Evolutionary conservation across 2,113 vertebrate genomes (phyloP), one percentile per base, ranked within the genome.

Genomic region (Sigmodon hispidus): DNA sequence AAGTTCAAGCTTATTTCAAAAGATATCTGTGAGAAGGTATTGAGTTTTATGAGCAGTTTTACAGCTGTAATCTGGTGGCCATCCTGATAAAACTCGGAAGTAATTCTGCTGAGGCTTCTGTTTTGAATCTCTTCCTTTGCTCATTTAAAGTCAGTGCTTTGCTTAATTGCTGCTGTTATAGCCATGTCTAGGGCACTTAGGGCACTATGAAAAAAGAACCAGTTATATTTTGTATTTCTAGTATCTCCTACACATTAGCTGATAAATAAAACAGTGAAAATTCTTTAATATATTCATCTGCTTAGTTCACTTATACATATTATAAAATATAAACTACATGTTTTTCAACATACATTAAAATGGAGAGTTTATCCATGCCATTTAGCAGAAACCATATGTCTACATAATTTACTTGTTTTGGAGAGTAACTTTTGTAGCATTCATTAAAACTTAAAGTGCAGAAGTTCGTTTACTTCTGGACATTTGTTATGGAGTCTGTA

Each of bases 1-100:
- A 98, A 95, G 52, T 94, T 24, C 84, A 93, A 97, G 87, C 65
- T 96, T 67, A 69, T 94, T 89, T 97, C 97, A 96, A 95, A 45
- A n/a, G 72, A 36, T 95, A 97, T 26, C 48, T 36, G 86, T 55
- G 70, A 96, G 96, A 98, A 93, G 40, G 36, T 36, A 72, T 57
- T 67, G 19, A 87, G 69, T 97, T 98, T 97, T 96, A 7, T 87
- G 52, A n/a, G 84, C 36, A 96, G 76, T 22, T 95, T 96, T 77
- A 55, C 7, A 96, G 73, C 76, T 95, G 90, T 96, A 92, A 95
- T 93, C 95, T 92, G 29, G 93, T 88, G 89, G 19, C 69, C 90
- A 63, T 55, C n/a, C 75, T 77, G 92, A 36, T 94, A 50, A 96
- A 97, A 89, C 90, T 87, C 43, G 75, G 9, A n/a, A 65, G 59